Evolutionary conservation across 2,888 invertebrate genomes (phyloP).

Genomic region (Sympetrum striolatum): DNA sequence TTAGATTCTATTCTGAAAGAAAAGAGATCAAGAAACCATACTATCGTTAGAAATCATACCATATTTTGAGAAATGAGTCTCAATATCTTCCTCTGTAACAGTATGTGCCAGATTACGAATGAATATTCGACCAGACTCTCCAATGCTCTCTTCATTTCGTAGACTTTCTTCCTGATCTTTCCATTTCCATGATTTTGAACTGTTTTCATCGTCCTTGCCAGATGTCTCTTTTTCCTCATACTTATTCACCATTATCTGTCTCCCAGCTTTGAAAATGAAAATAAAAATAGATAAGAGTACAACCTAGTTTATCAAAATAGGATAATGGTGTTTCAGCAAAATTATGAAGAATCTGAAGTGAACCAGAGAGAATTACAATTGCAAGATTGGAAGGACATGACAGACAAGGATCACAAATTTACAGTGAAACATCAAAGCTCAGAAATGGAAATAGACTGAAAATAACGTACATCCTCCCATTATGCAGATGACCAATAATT

Average conservation of each 20-base stretch:
- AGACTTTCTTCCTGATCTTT: constrained; percentile 68
- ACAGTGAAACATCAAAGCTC: no score
- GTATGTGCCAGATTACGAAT: constrained; percentile 89
- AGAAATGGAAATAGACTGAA: no score
- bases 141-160: constrained; percentile 78
- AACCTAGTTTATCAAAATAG: background rate
- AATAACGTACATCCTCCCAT: no score
- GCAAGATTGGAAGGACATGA: no score
- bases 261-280: constrained; percentile 62
- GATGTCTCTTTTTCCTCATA: constrained; percentile 54
- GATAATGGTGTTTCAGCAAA: no score
- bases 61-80: constrained; percentile 80
- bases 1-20: no score
- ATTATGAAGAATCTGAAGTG: no score
- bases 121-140: constrained; percentile 91
- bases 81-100: constrained; percentile 84
- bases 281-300: background rate
- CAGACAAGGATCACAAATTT: no score
- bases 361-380: no score
- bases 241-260: constrained; percentile 66
- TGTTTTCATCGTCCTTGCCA: constrained; percentile 52
- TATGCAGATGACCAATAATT: no score
- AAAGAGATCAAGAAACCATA: no score
- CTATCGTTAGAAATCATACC: constrained; percentile 66
- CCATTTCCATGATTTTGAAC: constrained; percentile 62